These are phyloP conservation scores for Halyomorpha halys DNA, from an alignment of 1,140 invertebrate species.

Conservation along the genomic window DNA sequence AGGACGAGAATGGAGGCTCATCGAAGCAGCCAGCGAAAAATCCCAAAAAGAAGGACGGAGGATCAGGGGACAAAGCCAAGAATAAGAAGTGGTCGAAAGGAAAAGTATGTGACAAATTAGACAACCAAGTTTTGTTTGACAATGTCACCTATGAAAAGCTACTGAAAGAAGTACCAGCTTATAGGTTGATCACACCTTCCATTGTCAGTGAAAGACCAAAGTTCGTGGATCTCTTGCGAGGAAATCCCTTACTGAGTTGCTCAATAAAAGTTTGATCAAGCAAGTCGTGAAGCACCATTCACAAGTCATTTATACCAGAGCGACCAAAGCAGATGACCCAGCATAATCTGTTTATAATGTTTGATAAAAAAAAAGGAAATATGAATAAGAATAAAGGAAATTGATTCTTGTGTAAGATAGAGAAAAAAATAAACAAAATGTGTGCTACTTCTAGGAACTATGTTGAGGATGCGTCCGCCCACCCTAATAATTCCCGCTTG, in stretches of 20 bases:
- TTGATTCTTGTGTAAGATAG: too few relatives aligned
- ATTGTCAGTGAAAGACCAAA: conserved; percentile 96
- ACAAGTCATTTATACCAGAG: conserved; percentile 94
- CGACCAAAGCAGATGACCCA: conserved; percentile 84
- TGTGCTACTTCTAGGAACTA: too few relatives aligned
- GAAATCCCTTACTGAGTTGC: conserved; percentile 82
- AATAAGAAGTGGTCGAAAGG: conserved; percentile 99
- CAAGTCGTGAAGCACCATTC: conserved; percentile 95
- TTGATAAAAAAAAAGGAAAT: conserved; percentile 5
- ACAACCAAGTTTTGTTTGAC: conserved; percentile 97
- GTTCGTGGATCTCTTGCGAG: conserved; percentile 95
- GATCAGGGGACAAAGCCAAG: conserved; percentile 92
- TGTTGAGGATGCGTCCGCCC: too few relatives aligned
- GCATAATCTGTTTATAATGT: conserved; percentile 28
- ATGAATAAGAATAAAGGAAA: too few relatives aligned
- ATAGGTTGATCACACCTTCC: conserved; percentile 98
- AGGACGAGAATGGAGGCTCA: conserved; percentile 74
- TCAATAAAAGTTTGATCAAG: conserved; percentile 88
- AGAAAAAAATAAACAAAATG: too few relatives aligned
- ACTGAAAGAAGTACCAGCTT: conserved; percentile 92
- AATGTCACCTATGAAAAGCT: conserved; percentile 97
- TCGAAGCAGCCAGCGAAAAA: conserved; percentile 90
- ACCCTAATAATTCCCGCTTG: too few relatives aligned
- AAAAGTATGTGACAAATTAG: conserved; percentile 99
- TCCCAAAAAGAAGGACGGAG: conserved; percentile 93